phyloP scores from a whole-genome alignment of 2,113 vertebrate species.

The Aegotheles bennettii region DNA sequence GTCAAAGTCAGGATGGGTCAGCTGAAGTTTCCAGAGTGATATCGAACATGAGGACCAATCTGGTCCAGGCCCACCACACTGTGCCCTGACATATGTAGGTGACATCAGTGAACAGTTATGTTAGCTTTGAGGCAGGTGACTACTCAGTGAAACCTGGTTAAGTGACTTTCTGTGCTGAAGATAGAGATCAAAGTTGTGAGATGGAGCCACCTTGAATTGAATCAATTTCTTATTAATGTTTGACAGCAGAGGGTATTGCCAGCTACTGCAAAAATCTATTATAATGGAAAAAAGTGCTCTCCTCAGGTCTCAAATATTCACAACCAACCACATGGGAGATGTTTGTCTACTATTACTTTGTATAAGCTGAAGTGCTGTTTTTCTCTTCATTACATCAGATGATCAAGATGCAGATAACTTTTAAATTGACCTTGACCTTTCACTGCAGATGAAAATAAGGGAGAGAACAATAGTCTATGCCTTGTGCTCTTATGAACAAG shows the following conservation, averaged over 20 bases:
- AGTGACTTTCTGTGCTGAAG: not conserved
- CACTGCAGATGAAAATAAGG: not conserved
- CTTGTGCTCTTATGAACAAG: not conserved
- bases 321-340: not conserved
- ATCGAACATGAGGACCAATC: not conserved
- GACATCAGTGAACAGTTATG: not conserved
- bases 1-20: not conserved
- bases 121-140: not conserved
- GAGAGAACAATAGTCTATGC: not conserved
- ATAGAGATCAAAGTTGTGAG: not conserved
- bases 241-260: not conserved
- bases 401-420: not conserved
- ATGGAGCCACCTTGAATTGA: not conserved
- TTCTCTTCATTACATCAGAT: not conserved
- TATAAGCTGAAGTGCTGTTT: not conserved
- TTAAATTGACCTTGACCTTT: not conserved
- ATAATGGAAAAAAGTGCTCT: not conserved
- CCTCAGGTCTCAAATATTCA: not conserved
- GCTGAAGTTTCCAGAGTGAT: not conserved
- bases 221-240: not conserved
- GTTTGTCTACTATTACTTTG: not conserved
- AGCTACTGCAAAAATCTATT: not conserved
- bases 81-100: not conserved
- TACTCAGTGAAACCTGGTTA: not conserved
- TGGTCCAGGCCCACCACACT: not conserved